Conservation (phyloP, 2,113 vertebrate species). For the chimpanzee (Pan troglodytes) region NHGRI_mPanTro3-v2.1_pri NC_072411.2:141614501-141615000, state of each 20-base stretch:
- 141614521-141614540: neutral
- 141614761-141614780: constrained; percentile 57
- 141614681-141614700: neutral
- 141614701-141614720: constrained; percentile 67
- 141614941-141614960: constrained; percentile 81
- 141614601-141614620: constrained; percentile 49
- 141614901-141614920: constrained; percentile 84
- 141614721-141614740: neutral
- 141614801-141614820: constrained; percentile 81
- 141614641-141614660: neutral
- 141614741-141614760: constrained; percentile 73
- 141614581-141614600: constrained; percentile 45
- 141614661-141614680: neutral
- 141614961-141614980: constrained; percentile 85
- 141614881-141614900: constrained; percentile 83
- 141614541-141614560: neutral
- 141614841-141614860: constrained; percentile 87
- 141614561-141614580: neutral
- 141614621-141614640: constrained; percentile 28
- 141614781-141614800: constrained; percentile 78
- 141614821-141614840: constrained; percentile 80
- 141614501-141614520: neutral
- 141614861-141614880: constrained; percentile 83
- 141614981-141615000: constrained; percentile 85
- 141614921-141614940: constrained; percentile 83